Percentiles rank a stretch among this genome's conserved stretches.
phyloP scores from a whole-genome alignment of 2,888 invertebrate genomes.

The Oegoconia quadripuncta region DNA sequence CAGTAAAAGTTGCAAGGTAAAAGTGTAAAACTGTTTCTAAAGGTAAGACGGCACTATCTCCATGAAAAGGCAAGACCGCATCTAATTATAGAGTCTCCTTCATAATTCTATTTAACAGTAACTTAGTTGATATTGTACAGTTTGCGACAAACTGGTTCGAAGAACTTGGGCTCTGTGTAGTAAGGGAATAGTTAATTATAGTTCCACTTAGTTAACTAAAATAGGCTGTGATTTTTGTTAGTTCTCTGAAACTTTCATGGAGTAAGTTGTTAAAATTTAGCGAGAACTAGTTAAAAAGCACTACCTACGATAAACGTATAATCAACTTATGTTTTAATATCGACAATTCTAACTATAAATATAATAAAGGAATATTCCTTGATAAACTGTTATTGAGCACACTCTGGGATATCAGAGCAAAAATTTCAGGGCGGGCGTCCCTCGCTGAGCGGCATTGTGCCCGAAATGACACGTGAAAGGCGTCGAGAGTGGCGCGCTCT shows the following conservation, averaged over 20 bases:
- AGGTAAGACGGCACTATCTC: not conserved
- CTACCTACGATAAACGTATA: not conserved
- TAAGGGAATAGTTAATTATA: constrained; percentile 32
- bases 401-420: constrained; percentile 53
- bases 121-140: constrained; percentile 28
- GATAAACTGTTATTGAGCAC: constrained; percentile 61
- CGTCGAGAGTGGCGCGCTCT: constrained; percentile 70
- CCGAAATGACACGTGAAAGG: constrained; percentile 77
- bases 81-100: constrained; percentile 13
- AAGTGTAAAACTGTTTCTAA: not conserved
- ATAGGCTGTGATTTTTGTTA: not conserved
- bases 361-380: constrained; percentile 47
- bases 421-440: constrained; percentile 55
- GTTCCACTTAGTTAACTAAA: constrained; percentile 18
- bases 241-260: not conserved
- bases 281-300: not conserved
- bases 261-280: constrained; percentile 9
- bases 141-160: constrained; percentile 31
- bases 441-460: constrained; percentile 63
- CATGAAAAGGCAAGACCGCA: not conserved
- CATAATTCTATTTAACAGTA: constrained; percentile 35
- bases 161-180: constrained; percentile 25
- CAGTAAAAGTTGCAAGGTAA: not conserved
- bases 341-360: not conserved
- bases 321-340: not conserved